Evolutionary conservation across 2,888 invertebrate genomes (phyloP).

Genomic region (Dicyrtomina minuta): DNA sequence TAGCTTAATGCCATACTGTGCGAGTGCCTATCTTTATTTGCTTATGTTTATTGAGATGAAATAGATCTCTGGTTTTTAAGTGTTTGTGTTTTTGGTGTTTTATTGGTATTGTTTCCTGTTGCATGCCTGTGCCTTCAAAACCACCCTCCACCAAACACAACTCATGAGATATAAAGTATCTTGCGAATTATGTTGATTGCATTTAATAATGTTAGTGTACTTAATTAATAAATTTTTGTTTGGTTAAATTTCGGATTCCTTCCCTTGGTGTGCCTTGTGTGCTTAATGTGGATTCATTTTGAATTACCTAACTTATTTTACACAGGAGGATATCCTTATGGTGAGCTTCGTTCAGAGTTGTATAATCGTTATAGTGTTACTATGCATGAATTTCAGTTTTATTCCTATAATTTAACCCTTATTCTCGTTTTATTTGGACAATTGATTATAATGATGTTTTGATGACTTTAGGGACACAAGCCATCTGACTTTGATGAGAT

Average conservation of each 20-base stretch:
- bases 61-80: no score
- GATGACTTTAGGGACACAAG: slow-evolving; percentile 57
- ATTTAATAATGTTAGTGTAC: no score
- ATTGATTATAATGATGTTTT: background rate
- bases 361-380: slow-evolving; percentile 7
- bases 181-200: background rate
- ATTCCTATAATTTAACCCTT: slow-evolving; percentile 22
- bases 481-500: slow-evolving; percentile 91
- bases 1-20: no score
- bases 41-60: no score
- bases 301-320: background rate
- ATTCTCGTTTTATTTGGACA: slow-evolving; percentile 20
- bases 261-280: background rate
- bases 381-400: slow-evolving; percentile 15
- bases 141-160: no score
- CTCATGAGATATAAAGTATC: background rate
- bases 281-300: background rate
- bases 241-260: background rate
- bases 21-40: no score
- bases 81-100: no score
- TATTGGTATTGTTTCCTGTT: no score
- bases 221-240: background rate
- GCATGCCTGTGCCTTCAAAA: no score
- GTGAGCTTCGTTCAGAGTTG: slow-evolving; percentile 47
- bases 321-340: slow-evolving; percentile 54